Evolutionary conservation across 2,888 invertebrate genomes (phyloP).

Genomic region (Imbricaverruca yamaguchii): DNA sequence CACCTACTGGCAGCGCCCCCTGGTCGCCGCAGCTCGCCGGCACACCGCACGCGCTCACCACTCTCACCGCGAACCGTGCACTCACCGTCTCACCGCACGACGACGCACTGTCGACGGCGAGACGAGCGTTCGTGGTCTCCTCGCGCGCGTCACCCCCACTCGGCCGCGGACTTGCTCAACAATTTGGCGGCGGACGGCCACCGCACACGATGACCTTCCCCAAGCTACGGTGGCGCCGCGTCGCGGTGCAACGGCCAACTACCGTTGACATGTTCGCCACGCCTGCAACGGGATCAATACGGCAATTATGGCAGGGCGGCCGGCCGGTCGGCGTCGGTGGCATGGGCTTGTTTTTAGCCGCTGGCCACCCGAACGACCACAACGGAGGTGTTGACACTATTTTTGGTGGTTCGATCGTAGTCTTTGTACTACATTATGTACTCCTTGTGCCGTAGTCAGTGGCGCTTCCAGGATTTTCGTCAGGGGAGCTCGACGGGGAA

Average conservation of each 20-base stretch:
- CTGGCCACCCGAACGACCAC: no score
- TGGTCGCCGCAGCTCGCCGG: neutral
- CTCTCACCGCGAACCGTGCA: neutral
- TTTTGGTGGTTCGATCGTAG: no score
- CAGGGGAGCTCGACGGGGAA: no score
- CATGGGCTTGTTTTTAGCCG: no score
- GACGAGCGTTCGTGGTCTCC: neutral
- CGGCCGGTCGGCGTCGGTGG: neutral
- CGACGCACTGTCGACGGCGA: neutral
- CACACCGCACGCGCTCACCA: neutral
- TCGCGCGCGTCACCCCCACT: neutral
- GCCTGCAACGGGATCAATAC: neutral
- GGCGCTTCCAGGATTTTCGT: no score
- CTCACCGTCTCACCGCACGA: neutral
- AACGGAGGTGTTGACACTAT: no score
- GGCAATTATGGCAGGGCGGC: neutral
- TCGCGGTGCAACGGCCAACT: neutral
- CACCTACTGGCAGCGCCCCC: no score
- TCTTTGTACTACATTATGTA: no score
- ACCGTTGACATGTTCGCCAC: neutral
- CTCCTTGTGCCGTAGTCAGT: no score
- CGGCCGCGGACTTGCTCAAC: constrained; percentile 3
- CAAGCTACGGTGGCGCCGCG: neutral
- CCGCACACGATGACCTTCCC: constrained; percentile 1
- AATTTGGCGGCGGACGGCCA: neutral